phyloP scores from a whole-genome alignment of 1,140 invertebrate genomes.

The Heliconius himera region DNA sequence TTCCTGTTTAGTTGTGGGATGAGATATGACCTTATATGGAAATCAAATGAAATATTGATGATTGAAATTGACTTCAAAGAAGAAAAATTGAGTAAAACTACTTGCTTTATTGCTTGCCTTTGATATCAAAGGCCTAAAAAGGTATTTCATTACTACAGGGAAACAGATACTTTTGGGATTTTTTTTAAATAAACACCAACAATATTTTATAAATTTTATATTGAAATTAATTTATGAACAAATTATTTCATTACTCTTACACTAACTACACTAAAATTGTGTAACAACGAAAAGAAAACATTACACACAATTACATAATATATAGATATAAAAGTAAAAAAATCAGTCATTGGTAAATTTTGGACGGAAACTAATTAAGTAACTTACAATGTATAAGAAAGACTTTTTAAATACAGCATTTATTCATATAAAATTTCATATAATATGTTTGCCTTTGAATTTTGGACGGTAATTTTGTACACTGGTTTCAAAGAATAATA shows the following conservation, averaged over 20 bases:
- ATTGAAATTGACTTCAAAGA: no score
- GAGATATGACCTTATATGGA: no score
- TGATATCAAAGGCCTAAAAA: no score
- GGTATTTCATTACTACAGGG: no score
- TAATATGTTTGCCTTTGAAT: slow-evolving; percentile 17
- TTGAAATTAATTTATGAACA: slow-evolving; percentile 70
- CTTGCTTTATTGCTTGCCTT: no score
- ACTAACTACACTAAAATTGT: slow-evolving; percentile 50
- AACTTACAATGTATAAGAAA: slow-evolving; percentile 58
- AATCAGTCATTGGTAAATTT: slow-evolving; percentile 77
- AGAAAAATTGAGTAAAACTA: no score
- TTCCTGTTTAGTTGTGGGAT: no score
- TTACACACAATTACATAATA: slow-evolving; percentile 60
- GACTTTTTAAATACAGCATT: slow-evolving; percentile 52
- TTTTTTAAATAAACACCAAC: slow-evolving; percentile 35
- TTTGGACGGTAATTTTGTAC: slow-evolving; percentile 61
- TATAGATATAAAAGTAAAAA: slow-evolving; percentile 57
- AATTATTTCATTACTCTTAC: slow-evolving; percentile 56
- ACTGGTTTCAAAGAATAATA: slow-evolving; percentile 24
- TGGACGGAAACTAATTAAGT: slow-evolving; percentile 80
- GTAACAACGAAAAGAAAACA: slow-evolving; percentile 60
- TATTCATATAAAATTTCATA: slow-evolving; percentile 27
- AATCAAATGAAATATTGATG: no score
- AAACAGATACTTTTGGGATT: no score
- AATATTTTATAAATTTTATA: slow-evolving; percentile 54